Percentiles rank a stretch among this genome's conserved stretches.
Conservation (phyloP, 2,113 vertebrate genomes). For the crab-eating macaque (Macaca fascicularis) region T2T-MFA8v1.1 NC_088382.1:6475501-6476000, state of each 20-base stretch:
- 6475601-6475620: neutral
- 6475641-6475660: neutral
- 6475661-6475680: neutral
- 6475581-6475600: neutral
- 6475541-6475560: neutral
- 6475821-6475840: neutral
- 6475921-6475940: neutral
- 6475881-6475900: neutral
- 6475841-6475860: neutral
- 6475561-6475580: neutral
- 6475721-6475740: neutral
- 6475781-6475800: neutral
- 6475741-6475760: neutral
- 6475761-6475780: neutral
- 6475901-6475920: neutral
- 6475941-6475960: too few species aligned
- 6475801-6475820: too few species aligned
- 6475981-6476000: neutral
- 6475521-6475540: neutral
- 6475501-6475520: neutral
- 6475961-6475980: neutral
- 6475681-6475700: accelerated
- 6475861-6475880: accelerated
- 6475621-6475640: accelerated
- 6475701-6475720: neutral